A percentile compares a stretch with the other conserved stretches of the same genome.
Conservation (phyloP, 2,113 vertebrate species). For the Mustela lutreola region DNA sequence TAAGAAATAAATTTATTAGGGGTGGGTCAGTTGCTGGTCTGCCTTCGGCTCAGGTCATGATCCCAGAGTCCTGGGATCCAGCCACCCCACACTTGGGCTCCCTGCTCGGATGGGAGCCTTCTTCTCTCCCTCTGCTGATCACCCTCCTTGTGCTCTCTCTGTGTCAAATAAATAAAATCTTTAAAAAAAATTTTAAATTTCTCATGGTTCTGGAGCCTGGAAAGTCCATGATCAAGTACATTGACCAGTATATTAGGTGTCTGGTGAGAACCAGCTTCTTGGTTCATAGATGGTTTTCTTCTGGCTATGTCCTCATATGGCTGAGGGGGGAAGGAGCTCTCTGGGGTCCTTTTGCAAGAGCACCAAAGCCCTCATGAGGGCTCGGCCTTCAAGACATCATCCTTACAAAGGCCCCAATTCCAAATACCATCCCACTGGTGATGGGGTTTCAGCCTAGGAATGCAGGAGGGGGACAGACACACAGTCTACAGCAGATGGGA, state of each 20-base stretch:
- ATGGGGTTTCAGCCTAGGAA: neutral
- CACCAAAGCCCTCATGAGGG: neutral
- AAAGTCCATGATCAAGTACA: neutral
- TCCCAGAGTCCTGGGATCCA: neutral
- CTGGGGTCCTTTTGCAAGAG: neutral
- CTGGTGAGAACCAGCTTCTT: neutral
- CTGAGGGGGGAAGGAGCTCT: neutral
- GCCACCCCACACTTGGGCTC: neutral
- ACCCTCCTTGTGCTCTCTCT: neutral
- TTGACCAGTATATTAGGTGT: no score
- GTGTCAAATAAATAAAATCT: neutral
- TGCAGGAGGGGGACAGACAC: neutral
- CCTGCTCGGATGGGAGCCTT: neutral
- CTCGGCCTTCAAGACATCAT: neutral
- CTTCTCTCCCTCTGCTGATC: neutral
- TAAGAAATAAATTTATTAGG: no score
- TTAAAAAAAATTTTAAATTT: neutral
- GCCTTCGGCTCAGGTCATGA: neutral
- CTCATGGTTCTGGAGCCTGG: neutral
- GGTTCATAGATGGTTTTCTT: neutral
- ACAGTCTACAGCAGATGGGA: neutral
- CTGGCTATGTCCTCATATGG: neutral
- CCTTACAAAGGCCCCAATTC: neutral
- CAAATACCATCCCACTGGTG: neutral
- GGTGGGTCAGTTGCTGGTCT: neutral